phyloP scores from a whole-genome alignment of 2,888 invertebrate genomes.

The Netelia virgata region DNA sequence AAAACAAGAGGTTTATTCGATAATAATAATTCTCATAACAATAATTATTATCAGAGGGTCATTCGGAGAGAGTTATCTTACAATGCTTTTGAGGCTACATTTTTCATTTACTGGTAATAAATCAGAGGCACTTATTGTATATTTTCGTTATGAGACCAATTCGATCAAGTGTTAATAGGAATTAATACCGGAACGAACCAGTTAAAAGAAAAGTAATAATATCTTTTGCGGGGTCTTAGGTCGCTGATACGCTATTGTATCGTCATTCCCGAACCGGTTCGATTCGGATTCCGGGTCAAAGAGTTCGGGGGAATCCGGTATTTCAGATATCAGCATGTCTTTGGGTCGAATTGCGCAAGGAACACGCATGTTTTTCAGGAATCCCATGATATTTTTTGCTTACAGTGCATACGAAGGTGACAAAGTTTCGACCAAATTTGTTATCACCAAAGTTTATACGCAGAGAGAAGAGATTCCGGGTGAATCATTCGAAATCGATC shows the following conservation, averaged over 20 bases:
- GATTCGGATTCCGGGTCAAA: conserved; percentile 55
- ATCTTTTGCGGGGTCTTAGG: conserved; percentile 53
- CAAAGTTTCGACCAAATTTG: neutral
- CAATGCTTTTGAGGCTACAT: neutral
- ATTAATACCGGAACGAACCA: conserved; percentile 44
- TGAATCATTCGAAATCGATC: too few relatives aligned
- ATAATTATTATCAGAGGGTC: too few relatives aligned
- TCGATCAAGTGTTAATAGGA: conserved; percentile 18
- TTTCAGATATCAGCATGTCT: conserved; percentile 9
- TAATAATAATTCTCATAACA: neutral
- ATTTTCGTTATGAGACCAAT: neutral
- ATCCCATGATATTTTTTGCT: neutral
- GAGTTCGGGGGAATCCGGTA: conserved; percentile 33
- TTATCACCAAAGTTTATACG: too few relatives aligned
- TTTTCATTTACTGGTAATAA: neutral
- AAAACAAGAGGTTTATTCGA: neutral
- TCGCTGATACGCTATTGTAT: conserved; percentile 64
- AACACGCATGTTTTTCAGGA: conserved; percentile 30
- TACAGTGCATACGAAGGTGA: neutral
- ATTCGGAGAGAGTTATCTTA: neutral
- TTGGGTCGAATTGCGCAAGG: conserved; percentile 51
- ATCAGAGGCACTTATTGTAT: neutral
- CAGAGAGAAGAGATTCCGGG: too few relatives aligned
- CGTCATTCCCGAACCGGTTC: conserved; percentile 60
- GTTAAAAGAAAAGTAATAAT: conserved; percentile 31